phyloP scores from a whole-genome alignment of 2,797 vertebrate species.

The Petrocephalus sullivani region DNA sequence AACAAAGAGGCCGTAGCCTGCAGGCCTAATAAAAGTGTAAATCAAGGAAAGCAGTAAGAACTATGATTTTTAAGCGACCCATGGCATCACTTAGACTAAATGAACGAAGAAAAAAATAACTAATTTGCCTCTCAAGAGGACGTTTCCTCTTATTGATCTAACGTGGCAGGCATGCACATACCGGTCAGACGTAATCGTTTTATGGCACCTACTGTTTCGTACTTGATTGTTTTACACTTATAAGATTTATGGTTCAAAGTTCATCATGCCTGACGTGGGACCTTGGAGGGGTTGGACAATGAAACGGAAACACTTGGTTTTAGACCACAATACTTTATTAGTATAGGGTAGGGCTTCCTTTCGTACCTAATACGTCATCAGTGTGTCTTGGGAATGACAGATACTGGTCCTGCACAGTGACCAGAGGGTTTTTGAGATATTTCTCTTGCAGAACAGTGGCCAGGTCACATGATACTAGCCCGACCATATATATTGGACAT shows the following conservation, averaged over 20 bases:
- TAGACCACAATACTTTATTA: not conserved
- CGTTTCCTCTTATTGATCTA: not conserved
- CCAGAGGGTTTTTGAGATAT: too few relatives aligned
- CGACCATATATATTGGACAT: too few relatives aligned
- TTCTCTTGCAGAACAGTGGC: not conserved
- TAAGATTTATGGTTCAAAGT: not conserved
- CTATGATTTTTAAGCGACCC: not conserved
- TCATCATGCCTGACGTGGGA: not conserved
- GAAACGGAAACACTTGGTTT: not conserved
- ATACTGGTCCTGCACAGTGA: not conserved
- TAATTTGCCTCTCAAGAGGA: not conserved
- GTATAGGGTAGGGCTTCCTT: not conserved
- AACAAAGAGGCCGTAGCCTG: not conserved
- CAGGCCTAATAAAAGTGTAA: not conserved
- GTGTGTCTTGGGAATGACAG: not conserved
- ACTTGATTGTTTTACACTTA: not conserved
- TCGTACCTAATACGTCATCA: not conserved
- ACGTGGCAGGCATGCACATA: not conserved
- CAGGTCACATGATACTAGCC: not conserved
- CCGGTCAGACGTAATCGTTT: not conserved
- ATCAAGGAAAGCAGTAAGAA: not conserved
- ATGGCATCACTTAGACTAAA: not conserved
- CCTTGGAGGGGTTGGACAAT: not conserved
- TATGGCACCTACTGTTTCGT: not conserved
- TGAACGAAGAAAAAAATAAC: not conserved